A percentile compares a stretch with the other conserved stretches of the same genome.
These are phyloP conservation scores for Grapholita molesta DNA, from an alignment of 1,140 invertebrate genomes.

Conservation along the genomic window DNA sequence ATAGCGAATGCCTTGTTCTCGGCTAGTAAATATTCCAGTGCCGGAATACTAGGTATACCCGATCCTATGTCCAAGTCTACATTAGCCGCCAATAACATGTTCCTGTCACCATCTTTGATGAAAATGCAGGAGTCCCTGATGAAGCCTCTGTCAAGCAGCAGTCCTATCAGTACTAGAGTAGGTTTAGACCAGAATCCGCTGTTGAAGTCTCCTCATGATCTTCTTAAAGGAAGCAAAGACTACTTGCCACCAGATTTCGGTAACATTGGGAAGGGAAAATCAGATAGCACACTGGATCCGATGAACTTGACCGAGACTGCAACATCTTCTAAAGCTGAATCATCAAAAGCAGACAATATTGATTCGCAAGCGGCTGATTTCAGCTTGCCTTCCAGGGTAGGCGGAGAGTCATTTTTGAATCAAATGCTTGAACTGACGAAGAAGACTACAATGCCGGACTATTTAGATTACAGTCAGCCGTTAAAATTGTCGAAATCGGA, in stretches of 20 bases:
- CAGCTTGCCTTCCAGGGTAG: constrained; percentile 57
- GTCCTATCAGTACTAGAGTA: constrained; percentile 66
- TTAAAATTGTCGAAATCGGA: constrained; percentile 65
- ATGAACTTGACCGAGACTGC: constrained; percentile 51
- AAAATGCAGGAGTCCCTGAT: constrained; percentile 77
- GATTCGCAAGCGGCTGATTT: constrained; percentile 59
- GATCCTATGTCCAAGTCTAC: constrained; percentile 84
- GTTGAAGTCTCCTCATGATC: constrained; percentile 71
- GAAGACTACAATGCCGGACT: constrained; percentile 74
- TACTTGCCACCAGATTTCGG: constrained; percentile 74
- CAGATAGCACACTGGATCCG: constrained; percentile 46
- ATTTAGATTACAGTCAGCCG: constrained; percentile 64
- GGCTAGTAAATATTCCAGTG: constrained; percentile 79
- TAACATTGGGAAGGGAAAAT: constrained; percentile 66
- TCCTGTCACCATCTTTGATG: constrained; percentile 77
- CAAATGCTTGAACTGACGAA: constrained; percentile 76
- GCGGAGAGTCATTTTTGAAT: constrained; percentile 71
- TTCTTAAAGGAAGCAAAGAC: constrained; percentile 71
- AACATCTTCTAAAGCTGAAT: constrained; percentile 47
- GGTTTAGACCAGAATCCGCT: constrained; percentile 64
- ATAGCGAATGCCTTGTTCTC: constrained; percentile 81
- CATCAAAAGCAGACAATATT: constrained; percentile 46
- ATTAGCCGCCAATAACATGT: constrained; percentile 84
- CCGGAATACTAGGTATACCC: constrained; percentile 80
- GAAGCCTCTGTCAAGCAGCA: constrained; percentile 70